A percentile compares a stretch with the other conserved stretches of the same genome.
Conservation (phyloP, 1,140 invertebrate genomes). For the Magallana gigas region DNA sequence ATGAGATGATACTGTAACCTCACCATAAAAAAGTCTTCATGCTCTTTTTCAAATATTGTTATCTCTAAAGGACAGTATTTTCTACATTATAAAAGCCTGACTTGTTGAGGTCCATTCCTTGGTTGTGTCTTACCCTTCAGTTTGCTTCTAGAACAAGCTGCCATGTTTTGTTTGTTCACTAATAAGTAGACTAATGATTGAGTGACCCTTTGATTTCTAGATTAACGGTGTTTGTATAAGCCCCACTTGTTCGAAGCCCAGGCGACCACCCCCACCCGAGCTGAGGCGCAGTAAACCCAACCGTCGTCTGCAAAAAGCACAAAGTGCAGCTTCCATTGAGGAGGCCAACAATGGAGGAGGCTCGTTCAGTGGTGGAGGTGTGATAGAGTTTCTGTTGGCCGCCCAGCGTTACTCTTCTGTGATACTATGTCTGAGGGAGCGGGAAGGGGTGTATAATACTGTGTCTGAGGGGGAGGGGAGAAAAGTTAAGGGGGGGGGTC, state of each 20-base stretch:
- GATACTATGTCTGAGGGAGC: not conserved
- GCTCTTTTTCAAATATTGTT: no score
- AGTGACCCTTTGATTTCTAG: slow-evolving; percentile 80
- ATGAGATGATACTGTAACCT: no score
- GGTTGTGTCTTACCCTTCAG: not conserved
- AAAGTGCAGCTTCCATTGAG: slow-evolving; percentile 77
- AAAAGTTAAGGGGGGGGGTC: not conserved
- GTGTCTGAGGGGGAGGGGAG: not conserved
- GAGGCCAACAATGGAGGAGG: slow-evolving; percentile 74
- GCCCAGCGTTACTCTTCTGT: not conserved
- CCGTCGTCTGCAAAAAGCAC: slow-evolving; percentile 77
- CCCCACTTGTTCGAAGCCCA: slow-evolving; percentile 79
- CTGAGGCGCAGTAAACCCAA: slow-evolving; percentile 79
- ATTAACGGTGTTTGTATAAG: slow-evolving; percentile 89
- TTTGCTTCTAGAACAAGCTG: not conserved
- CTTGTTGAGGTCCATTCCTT: not conserved
- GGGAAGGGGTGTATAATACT: no score
- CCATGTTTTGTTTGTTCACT: not conserved
- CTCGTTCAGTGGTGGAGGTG: slow-evolving; percentile 43
- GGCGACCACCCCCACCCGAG: slow-evolving; percentile 74
- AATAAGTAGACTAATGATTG: slow-evolving; percentile 24
- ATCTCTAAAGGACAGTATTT: no score
- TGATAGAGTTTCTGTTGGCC: slow-evolving; percentile 13
- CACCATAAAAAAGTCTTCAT: no score
- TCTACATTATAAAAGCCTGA: no score